Evolutionary conservation across 2,797 vertebrate genomes (phyloP).

Genomic region (Eidolon dupreanum): DNA sequence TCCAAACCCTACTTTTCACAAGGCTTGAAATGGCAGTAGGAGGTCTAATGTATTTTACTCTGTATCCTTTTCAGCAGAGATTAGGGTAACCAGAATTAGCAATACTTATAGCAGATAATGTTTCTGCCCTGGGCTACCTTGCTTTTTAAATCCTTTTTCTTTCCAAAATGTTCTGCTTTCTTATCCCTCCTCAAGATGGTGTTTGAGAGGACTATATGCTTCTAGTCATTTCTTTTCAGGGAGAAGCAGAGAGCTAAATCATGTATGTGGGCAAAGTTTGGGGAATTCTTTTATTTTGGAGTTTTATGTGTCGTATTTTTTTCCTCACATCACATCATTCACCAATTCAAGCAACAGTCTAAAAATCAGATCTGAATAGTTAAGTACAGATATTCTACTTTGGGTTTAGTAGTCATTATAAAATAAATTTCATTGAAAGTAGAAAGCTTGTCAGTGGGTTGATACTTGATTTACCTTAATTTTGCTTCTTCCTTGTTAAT

Average conservation of each 20-base stretch:
- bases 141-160: constrained; percentile 42
- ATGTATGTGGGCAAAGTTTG: background rate
- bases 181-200: constrained; percentile 13
- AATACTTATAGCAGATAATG: background rate
- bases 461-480: constrained; percentile 57
- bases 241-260: constrained; percentile 26
- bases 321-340: constrained; percentile 3
- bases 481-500: constrained; percentile 35
- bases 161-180: constrained; percentile 25
- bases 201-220: constrained; percentile 39
- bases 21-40: constrained; percentile 1
- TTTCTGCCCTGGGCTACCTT: constrained; percentile 37
- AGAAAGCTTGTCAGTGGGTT: constrained; percentile 32
- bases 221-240: constrained; percentile 45
- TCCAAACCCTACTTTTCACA: background rate
- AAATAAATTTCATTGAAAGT: constrained; percentile 37
- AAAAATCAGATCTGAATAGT: background rate
- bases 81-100: background rate
- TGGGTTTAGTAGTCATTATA: constrained; percentile 31
- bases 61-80: constrained; percentile 13
- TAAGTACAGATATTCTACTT: constrained; percentile 12
- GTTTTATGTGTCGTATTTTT: background rate
- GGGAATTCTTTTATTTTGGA: constrained; percentile 47
- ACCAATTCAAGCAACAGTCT: background rate
- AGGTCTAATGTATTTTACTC: background rate